phyloP scores from a whole-genome alignment of 2,888 invertebrate species.

The Pardosa pseudoannulata region DNA sequence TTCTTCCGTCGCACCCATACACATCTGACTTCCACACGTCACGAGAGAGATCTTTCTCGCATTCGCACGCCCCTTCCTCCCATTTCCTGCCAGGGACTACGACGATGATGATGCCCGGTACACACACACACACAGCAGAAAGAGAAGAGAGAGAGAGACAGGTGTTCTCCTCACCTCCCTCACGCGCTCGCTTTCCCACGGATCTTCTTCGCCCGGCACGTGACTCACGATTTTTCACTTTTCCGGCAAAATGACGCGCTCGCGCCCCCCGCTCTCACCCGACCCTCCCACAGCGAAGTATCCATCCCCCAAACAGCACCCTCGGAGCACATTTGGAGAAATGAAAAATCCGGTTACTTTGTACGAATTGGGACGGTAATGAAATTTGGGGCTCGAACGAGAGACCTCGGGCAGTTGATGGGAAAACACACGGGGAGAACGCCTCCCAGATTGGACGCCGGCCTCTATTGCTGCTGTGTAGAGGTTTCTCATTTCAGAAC shows the following conservation, averaged over 20 bases:
- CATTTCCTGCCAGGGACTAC: background rate
- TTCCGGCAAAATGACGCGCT: background rate
- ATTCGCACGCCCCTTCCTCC: slow-evolving; percentile 4
- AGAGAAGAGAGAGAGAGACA: background rate
- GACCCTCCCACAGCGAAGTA: no score
- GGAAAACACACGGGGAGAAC: no score
- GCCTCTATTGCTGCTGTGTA: no score
- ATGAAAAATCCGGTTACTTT: background rate
- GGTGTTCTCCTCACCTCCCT: background rate
- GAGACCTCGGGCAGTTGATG: no score
- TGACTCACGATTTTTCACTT: background rate
- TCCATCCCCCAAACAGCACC: no score
- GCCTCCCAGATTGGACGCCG: no score
- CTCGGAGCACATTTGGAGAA: no score
- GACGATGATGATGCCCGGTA: background rate
- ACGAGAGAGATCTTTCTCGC: background rate
- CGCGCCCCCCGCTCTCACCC: background rate
- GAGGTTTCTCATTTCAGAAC: no score
- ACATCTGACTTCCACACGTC: background rate
- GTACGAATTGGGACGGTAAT: no score
- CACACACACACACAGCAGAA: no score
- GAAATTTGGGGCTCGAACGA: no score
- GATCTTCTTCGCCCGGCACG: background rate
- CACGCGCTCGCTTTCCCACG: background rate
- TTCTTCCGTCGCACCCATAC: background rate